Conservation (phyloP, 2,888 invertebrate species). For the Zelleria hepariella region DNA sequence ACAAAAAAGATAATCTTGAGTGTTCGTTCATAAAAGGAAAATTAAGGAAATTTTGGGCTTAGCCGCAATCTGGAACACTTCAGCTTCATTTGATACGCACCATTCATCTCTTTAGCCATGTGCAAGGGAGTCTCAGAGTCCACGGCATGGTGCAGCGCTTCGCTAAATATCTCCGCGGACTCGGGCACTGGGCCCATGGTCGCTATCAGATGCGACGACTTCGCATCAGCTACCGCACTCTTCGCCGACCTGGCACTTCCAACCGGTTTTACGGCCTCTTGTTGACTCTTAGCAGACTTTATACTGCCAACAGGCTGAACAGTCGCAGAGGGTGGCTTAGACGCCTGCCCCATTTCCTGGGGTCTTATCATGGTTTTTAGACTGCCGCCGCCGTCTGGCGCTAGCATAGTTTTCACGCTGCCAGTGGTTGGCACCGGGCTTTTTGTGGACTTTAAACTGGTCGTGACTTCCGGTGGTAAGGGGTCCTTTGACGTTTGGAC, state of each 20-base stretch:
- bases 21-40: neutral
- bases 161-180: neutral
- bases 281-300: neutral
- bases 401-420: neutral
- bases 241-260: neutral
- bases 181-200: neutral
- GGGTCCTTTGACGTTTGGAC: neutral
- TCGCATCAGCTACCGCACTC: neutral
- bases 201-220: neutral
- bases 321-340: neutral
- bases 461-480: neutral
- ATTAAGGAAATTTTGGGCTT: neutral
- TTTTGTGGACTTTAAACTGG: neutral
- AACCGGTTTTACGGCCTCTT: neutral
- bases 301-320: neutral
- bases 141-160: neutral
- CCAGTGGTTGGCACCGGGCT: neutral
- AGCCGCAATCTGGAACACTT: neutral
- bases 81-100: neutral
- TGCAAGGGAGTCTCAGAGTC: neutral
- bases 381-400: neutral
- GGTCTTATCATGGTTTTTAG: neutral
- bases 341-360: neutral
- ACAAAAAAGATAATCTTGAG: neutral
- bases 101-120: neutral